Conservation (phyloP, 2,888 invertebrate genomes). For the Allophyes oxyacanthae region DNA sequence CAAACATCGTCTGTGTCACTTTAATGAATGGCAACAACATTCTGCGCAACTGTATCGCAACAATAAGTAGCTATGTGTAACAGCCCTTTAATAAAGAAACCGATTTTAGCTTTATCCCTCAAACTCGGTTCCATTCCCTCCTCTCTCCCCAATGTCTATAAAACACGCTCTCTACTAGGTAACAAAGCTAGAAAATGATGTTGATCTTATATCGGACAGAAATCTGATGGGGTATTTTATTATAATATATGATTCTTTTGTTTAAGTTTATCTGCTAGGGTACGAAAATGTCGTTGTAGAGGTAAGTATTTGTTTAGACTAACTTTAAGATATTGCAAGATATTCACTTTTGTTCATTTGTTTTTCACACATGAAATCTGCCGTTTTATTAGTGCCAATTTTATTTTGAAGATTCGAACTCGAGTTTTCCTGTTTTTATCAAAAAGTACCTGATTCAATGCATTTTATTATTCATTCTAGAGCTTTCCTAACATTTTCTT, state of each 20-base stretch:
- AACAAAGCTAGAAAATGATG: conserved; percentile 68
- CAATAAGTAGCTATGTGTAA: conserved; percentile 23
- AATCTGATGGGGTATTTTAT: conserved; percentile 63
- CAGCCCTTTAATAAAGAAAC: conserved; percentile 40
- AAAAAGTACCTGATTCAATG: no score
- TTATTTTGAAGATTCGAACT: no score
- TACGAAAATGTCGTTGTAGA: conserved; percentile 15
- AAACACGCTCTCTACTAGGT: conserved; percentile 70
- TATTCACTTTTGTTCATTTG: neutral
- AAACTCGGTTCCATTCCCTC: conserved; percentile 69
- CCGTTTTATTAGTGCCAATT: no score
- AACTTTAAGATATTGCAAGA: no score
- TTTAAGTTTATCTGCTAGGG: conserved; percentile 32
- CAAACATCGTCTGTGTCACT: no score
- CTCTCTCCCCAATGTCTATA: conserved; percentile 74
- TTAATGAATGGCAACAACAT: no score
- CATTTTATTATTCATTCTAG: no score
- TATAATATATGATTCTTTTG: conserved; percentile 51
- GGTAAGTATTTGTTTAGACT: conserved; percentile 3
- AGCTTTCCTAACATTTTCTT: no score
- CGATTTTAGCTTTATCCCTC: conserved; percentile 60
- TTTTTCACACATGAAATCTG: no score
- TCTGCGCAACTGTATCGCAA: neutral
- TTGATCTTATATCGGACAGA: conserved; percentile 63
- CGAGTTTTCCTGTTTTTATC: no score